Evolutionary conservation across 2,888 invertebrate species (phyloP), one percentile per base, ranked within the genome.

Genomic region (Mechanitis mazaeus): DNA sequence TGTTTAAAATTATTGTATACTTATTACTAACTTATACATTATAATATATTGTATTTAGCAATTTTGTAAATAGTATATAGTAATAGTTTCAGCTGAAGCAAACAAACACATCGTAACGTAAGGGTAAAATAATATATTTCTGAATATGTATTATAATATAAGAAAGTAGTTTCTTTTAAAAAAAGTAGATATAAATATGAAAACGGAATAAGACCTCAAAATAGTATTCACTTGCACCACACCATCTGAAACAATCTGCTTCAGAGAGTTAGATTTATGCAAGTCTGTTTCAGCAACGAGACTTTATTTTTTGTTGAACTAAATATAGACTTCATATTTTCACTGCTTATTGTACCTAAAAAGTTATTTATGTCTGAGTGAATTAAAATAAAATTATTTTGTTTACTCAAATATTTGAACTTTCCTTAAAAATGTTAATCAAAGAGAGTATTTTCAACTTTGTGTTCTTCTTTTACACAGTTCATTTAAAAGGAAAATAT

Each of bases 241-340:
- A 54, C 60, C 45, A 50, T 33, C 63, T 63, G 72, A 79, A 80
- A 79, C 78, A 80, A 78, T 80, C 74, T 73, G 72, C 70, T 66
- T 61, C 67, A 65, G 64, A 66, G 71, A 73, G 67, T 74, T 72
- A 76, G 75, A 81, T 80, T 81, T 81, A 80, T 81, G 75, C 78
- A 73, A 75, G 73, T 74, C 73, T 74, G 76, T 67, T 68, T 59
- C 63, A 64, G 63, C 61, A 58, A 61, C 47, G 45, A 65, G 63
- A 60, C 61, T 28, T 31, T 50, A 50, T 50, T 50, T 50, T 50
- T 50, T 50, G 50, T 60, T 64, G 63, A 59, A 58, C 58, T 60
- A 64, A 69, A 62, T 62, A 50, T 31, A 50, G 31, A 31, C 31
- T 50, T 50, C 50, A 50, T 50, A 50, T 50, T 50, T 50, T 50